Percentiles rank a stretch among this genome's conserved stretches.
Evolutionary conservation across 2,113 vertebrate species (phyloP).

Genomic region (Rattus rattus): DNA sequence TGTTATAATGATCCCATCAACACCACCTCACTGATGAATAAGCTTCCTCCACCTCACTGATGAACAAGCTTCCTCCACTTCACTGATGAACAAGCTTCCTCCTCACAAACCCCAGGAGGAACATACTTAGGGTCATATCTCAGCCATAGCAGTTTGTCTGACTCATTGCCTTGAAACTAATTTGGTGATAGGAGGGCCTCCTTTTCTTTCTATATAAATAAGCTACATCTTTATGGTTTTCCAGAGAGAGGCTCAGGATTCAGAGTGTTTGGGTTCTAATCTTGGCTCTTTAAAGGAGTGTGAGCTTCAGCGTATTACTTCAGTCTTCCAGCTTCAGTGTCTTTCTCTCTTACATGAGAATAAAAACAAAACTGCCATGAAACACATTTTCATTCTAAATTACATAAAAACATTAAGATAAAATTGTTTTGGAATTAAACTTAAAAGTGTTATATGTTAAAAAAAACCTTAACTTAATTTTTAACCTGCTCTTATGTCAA

Average conservation of each 20-base stretch:
- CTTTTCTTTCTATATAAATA: neutral
- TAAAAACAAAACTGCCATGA: neutral
- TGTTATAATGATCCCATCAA: neutral
- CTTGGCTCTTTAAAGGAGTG: neutral
- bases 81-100: too few relatives aligned
- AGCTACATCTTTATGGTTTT: neutral
- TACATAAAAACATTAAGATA: neutral
- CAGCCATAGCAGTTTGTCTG: neutral
- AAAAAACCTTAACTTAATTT: neutral
- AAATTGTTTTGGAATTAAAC: neutral
- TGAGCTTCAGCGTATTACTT: neutral
- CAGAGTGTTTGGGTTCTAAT: neutral
- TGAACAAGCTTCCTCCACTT: too few relatives aligned
- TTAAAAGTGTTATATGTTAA: too few relatives aligned
- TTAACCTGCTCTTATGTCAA: neutral
- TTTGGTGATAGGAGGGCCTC: neutral
- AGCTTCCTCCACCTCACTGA: too few relatives aligned
- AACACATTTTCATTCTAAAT: slow-evolving; percentile 17
- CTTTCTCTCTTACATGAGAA: neutral
- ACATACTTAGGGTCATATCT: neutral
- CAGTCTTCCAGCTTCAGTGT: neutral
- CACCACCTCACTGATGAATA: neutral
- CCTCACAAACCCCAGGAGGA: too few relatives aligned
- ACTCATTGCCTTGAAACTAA: neutral
- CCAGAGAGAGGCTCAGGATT: neutral